Evolutionary conservation across 2,888 invertebrate species (phyloP).

Genomic region (Oscheius sp.): DNA sequence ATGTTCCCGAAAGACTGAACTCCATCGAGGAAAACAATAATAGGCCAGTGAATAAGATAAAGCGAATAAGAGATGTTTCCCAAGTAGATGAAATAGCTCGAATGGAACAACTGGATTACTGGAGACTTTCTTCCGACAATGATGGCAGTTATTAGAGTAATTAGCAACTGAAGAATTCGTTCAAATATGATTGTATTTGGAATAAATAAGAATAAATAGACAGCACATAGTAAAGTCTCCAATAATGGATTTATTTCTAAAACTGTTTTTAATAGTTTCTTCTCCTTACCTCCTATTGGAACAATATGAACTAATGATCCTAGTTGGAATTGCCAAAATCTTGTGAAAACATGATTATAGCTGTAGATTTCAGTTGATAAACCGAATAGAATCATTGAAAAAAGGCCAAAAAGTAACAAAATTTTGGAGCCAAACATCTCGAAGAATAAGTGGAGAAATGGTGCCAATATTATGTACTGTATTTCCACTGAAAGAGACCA

Average conservation of each 20-base stretch:
- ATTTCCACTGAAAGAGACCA: slow-evolving; percentile 13
- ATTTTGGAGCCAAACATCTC: neutral
- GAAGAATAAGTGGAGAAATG: neutral
- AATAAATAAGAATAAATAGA: no score
- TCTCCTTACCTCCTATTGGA: no score
- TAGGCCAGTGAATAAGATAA: slow-evolving; percentile 1
- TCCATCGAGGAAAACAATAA: neutral
- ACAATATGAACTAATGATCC: neutral
- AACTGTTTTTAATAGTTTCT: no score
- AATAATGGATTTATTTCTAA: no score
- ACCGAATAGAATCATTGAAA: no score
- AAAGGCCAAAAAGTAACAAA: no score
- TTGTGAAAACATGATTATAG: neutral
- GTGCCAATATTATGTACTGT: neutral
- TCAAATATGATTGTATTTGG: no score
- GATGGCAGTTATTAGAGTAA: no score
- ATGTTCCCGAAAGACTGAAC: neutral
- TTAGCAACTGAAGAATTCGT: no score
- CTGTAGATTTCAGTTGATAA: no score
- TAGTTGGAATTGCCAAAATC: slow-evolving; percentile 1
- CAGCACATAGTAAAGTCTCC: no score
- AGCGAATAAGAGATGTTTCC: neutral
- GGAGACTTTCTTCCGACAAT: neutral
- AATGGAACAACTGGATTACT: neutral
- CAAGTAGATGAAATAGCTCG: neutral